These are phyloP conservation scores for Buathra laborator DNA, from an alignment of 2,888 invertebrate species.

Conservation along the genomic window DNA sequence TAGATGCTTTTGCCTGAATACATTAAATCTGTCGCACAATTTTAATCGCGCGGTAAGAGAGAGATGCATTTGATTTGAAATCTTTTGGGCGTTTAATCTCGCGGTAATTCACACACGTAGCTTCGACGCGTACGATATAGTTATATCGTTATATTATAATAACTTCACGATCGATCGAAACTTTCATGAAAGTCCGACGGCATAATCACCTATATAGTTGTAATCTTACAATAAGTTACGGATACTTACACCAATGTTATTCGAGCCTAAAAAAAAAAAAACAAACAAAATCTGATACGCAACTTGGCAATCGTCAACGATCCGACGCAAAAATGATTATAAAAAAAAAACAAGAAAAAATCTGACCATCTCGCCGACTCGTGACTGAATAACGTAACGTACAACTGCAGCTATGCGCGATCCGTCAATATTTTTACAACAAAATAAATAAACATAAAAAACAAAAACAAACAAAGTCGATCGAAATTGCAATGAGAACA, in stretches of 20 bases:
- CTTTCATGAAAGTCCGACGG: constrained; percentile 29
- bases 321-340: constrained; percentile 45
- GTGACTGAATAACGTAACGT: constrained; percentile 56
- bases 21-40: constrained; percentile 11
- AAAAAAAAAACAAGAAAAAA: constrained; percentile 22
- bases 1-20: constrained; percentile 55
- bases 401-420: constrained; percentile 40
- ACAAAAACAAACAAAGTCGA: background rate
- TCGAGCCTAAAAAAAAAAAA: constrained; percentile 34
- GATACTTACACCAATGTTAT: constrained; percentile 50
- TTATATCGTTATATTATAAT: no score
- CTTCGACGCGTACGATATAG: constrained; percentile 15
- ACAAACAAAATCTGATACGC: constrained; percentile 26
- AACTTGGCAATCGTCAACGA: constrained; percentile 55
- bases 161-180: constrained; percentile 4
- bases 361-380: constrained; percentile 37
- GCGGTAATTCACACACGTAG: background rate
- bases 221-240: constrained; percentile 23
- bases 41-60: background rate
- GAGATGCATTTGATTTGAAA: background rate
- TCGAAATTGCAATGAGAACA: constrained; percentile 31
- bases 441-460: constrained; percentile 1
- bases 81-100: background rate
- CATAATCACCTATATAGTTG: constrained; percentile 23
- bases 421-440: constrained; percentile 62